phyloP scores from a whole-genome alignment of 92 coral and sea anemone species.

The Phymanthus crucifer region DNA sequence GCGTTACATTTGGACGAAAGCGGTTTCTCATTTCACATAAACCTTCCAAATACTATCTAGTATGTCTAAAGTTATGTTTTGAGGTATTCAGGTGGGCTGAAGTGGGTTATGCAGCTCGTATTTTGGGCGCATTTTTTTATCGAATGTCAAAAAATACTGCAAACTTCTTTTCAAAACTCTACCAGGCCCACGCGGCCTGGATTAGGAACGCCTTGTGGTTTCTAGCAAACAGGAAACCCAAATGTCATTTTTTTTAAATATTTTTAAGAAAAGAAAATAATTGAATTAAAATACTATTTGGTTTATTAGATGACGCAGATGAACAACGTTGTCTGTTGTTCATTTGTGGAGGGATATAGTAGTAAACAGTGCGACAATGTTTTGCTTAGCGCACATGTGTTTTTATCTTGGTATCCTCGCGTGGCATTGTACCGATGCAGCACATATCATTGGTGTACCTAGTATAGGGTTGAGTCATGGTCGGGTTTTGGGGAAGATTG shows the following conservation, averaged over 20 bases:
- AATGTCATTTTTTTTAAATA: too few relatives aligned
- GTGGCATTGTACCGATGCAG: background rate
- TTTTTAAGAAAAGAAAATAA: too few relatives aligned
- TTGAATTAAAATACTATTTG: too few relatives aligned
- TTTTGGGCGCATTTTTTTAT: background rate
- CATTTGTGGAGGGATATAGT: background rate
- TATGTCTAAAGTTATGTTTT: background rate
- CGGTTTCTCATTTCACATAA: conserved; percentile 48
- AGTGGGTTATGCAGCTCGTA: conserved; percentile 9
- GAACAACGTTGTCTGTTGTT: too few relatives aligned
- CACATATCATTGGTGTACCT: conserved; percentile 70
- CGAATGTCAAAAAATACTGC: background rate
- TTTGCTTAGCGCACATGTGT: background rate
- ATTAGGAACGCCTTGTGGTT: background rate
- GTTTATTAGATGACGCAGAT: too few relatives aligned
- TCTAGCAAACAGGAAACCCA: too few relatives aligned
- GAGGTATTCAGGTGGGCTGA: background rate
- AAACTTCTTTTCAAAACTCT: background rate
- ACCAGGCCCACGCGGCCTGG: conserved; percentile 11
- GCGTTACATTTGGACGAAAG: conserved; percentile 51
- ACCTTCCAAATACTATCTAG: background rate
- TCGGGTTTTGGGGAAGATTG: conserved; percentile 62
- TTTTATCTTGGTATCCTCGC: background rate
- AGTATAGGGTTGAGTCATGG: conserved; percentile 73
- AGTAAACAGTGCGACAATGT: background rate